Base-by-base conservation (phyloP, 2,888 invertebrate species). In the Patella caerulea region DNA sequence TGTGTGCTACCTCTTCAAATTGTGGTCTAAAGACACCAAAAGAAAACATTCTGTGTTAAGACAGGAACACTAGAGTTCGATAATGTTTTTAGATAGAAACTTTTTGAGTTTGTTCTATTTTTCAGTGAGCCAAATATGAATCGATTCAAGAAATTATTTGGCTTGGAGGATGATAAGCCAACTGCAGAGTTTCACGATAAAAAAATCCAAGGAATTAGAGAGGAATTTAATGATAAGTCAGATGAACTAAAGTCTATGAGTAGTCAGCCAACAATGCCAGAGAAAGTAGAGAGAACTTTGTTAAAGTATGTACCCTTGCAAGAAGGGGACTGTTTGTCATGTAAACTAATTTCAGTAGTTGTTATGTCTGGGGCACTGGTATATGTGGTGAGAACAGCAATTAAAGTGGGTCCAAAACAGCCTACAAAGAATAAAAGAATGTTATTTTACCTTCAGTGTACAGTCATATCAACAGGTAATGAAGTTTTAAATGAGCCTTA, bases 251-350 rank as follows among this genome's bases (percentile, higher is more conserved):
- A 7, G 45, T 45, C 45, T 9, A 45, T 9, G 45, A 45, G 45
- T 45, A 45, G 45, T 45, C 45, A 45, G 45, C 45, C 45, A 45
- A 45, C 45, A 45, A 1, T 65, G 2, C 19, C 11, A 14, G 65
- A 65, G 24, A 65, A 24, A 65, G 65, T 24, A 24, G 65, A 65
- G 19, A 19, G 24, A 24, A 7, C 19, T 65, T 65, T 65, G 7
- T 65, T 78, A 15, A 71, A 76, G 55, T 73, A 78, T 76, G 76
- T 80, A 15, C 81, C 77, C 29, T 70, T 79, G n/a, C 55, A 59
- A 19, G 79, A 81, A 71, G 77, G 72, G 9, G 79, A 79, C 71
- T 81, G 81, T 54, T 75, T 81, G 54, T 75, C 75, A 59, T 81
- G 81, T 71, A 81, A 81, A 71, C 75, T 81, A 34, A 70, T 81